Evolutionary conservation across 1,140 invertebrate genomes (phyloP).

Genomic region (Vanessa tameamea): DNA sequence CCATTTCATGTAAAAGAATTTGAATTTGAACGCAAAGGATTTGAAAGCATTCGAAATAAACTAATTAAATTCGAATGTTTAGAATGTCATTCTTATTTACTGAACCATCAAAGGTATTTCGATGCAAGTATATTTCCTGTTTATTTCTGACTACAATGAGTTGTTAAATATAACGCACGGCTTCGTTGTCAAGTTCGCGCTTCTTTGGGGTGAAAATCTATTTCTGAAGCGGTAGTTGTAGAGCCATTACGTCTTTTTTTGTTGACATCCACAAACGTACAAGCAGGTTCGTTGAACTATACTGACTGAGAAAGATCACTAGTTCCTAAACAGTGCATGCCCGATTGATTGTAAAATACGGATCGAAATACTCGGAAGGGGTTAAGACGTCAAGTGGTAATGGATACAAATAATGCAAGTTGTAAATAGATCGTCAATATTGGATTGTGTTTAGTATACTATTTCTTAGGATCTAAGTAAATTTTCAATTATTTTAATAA

Average conservation of each 20-base stretch:
- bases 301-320: slow-evolving; percentile 45
- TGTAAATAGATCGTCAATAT: not conserved
- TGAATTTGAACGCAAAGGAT: not conserved
- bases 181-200: slow-evolving; percentile 74
- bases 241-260: slow-evolving; percentile 62
- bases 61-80: slow-evolving; percentile 21
- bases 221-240: slow-evolving; percentile 61
- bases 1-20: not conserved
- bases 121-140: slow-evolving; percentile 45
- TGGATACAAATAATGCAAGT: slow-evolving; percentile 4
- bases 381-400: slow-evolving; percentile 20
- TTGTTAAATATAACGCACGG: slow-evolving; percentile 67
- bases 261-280: slow-evolving; percentile 63
- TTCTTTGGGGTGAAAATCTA: slow-evolving; percentile 61
- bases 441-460: not conserved
- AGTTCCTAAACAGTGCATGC: slow-evolving; percentile 43
- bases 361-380: slow-evolving; percentile 28
- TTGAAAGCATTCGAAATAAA: not conserved
- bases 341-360: slow-evolving; percentile 47
- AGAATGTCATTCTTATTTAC: slow-evolving; percentile 33
- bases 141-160: slow-evolving; percentile 67
- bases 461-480: too few species aligned
- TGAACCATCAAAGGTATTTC: slow-evolving; percentile 49
- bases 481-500: too few species aligned
- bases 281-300: slow-evolving; percentile 58